phyloP scores from a whole-genome alignment of 2,113 vertebrate genomes.

The Hippolais icterina region DNA sequence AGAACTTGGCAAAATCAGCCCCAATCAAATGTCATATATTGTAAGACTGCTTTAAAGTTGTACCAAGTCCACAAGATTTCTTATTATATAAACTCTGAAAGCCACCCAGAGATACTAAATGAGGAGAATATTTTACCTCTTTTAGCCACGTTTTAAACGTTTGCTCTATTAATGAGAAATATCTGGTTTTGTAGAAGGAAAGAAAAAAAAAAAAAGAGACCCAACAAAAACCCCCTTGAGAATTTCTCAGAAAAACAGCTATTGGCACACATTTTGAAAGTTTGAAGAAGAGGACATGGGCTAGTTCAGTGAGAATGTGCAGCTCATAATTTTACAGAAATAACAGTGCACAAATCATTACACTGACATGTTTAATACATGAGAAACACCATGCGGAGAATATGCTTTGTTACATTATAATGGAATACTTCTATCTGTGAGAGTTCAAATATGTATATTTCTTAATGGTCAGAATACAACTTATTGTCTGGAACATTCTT shows the following conservation, averaged over 20 bases:
- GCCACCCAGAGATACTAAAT: neutral
- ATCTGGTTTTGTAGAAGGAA: neutral
- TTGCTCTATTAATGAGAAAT: neutral
- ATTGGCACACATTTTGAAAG: neutral
- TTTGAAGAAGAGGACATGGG: neutral
- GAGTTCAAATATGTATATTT: slow-evolving; percentile 1
- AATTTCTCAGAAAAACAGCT: neutral
- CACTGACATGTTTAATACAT: neutral
- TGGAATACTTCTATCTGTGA: slow-evolving; percentile 13
- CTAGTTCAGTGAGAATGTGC: neutral
- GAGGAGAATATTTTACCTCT: neutral
- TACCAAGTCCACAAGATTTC: neutral
- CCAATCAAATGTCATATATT: neutral
- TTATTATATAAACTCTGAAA: neutral
- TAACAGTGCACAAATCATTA: slow-evolving; percentile 27
- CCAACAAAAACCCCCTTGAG: neutral
- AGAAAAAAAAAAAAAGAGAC: neutral
- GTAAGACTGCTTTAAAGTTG: neutral
- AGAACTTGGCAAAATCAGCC: neutral
- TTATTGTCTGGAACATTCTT: neutral
- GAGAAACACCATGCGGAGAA: neutral
- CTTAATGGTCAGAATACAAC: neutral
- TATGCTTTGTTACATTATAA: neutral
- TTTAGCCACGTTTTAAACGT: neutral
- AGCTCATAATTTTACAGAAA: slow-evolving; percentile 22